Evolutionary conservation across 2,888 invertebrate genomes (phyloP).

Genomic region (Malachius bipustulatus): DNA sequence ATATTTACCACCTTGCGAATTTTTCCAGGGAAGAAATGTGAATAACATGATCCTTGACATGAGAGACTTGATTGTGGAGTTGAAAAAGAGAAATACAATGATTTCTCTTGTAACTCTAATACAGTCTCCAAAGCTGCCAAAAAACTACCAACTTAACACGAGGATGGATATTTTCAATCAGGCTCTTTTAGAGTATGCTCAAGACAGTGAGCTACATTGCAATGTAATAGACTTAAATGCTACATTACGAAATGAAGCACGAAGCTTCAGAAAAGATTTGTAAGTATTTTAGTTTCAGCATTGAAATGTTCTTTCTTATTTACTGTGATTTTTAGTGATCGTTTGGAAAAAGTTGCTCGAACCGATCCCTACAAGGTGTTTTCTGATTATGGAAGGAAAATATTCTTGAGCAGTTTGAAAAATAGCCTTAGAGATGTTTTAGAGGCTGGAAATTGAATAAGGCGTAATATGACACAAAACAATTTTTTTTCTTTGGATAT

Average conservation of each 20-base stretch:
- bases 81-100: conserved; percentile 23
- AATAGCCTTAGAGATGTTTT: conserved; percentile 24
- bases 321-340: conserved; percentile 21
- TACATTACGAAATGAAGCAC: conserved; percentile 22
- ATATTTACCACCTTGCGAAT: too few relatives aligned
- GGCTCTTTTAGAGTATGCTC: conserved; percentile 25
- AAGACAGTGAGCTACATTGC: conserved; percentile 20
- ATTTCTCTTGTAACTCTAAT: conserved; percentile 25
- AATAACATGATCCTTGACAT: conserved; percentile 25
- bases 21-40: conserved; percentile 22
- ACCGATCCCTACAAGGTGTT: conserved; percentile 27
- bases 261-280: conserved; percentile 23
- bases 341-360: conserved; percentile 23
- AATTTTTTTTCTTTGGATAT: too few relatives aligned
- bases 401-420: conserved; percentile 24
- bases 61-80: conserved; percentile 21
- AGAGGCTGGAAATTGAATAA: conserved; percentile 24
- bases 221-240: conserved; percentile 26
- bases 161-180: conserved; percentile 26
- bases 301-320: conserved; percentile 8
- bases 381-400: conserved; percentile 27
- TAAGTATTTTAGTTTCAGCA: conserved; percentile 20
- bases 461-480: too few relatives aligned
- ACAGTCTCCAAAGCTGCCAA: conserved; percentile 24
- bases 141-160: conserved; percentile 15